Evolutionary conservation across 37 sponge, comb jelly and placozoan genomes (phyloP).

Genomic region (Halisarca cf. caerulea): DNA sequence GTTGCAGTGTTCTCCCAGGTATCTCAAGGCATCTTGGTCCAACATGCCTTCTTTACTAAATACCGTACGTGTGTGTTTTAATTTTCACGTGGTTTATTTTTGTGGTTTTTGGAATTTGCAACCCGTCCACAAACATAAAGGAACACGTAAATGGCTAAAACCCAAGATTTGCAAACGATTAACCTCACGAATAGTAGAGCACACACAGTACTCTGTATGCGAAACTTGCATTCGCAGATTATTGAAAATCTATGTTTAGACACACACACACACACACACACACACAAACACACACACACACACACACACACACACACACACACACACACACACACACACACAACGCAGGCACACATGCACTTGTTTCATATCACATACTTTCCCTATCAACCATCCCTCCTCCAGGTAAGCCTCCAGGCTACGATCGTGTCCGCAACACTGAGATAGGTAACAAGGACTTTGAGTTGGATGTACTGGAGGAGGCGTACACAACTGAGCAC

Average conservation of each 20-base stretch:
- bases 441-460: slow-evolving; percentile 99
- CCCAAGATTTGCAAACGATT: not conserved
- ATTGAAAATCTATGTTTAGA: not conserved
- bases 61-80: no score
- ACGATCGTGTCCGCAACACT: slow-evolving; percentile 95
- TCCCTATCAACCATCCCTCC: not conserved
- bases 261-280: slow-evolving; percentile 9
- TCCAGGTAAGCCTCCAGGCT: slow-evolving; percentile 91
- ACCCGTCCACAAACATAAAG: slow-evolving; percentile 2
- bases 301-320: slow-evolving; percentile 20
- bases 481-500: slow-evolving; percentile 99
- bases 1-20: no score
- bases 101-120: no score
- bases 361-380: not conserved
- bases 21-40: no score
- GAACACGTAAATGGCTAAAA: not conserved
- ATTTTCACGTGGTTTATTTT: no score
- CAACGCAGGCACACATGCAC: not conserved
- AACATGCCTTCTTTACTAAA: no score
- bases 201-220: no score
- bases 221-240: not conserved
- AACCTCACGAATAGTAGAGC: not conserved
- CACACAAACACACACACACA: slow-evolving; percentile 17
- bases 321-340: slow-evolving; percentile 20
- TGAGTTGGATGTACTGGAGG: slow-evolving; percentile 97